Evolutionary conservation across 2,113 vertebrate species (phyloP).

Genomic region (Columbina picui): DNA sequence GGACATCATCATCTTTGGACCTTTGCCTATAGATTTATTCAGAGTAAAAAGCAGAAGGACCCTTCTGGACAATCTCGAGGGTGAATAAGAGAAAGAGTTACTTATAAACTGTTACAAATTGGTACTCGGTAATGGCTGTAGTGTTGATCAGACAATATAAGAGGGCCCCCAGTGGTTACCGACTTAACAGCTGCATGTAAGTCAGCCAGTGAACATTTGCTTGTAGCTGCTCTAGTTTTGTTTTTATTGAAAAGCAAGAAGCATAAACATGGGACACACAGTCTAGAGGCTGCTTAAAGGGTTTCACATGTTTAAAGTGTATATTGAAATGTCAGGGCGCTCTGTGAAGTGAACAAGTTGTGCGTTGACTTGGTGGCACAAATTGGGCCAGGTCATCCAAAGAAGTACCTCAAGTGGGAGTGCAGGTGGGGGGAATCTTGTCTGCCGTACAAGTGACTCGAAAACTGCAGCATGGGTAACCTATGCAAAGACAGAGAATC

Average conservation of each 20-base stretch:
- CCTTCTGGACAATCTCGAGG: slow-evolving; percentile 63
- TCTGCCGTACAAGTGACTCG: neutral
- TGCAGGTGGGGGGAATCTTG: neutral
- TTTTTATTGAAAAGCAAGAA: slow-evolving; percentile 73
- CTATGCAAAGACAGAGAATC: neutral
- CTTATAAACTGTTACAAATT: slow-evolving; percentile 76
- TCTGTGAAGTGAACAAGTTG: neutral
- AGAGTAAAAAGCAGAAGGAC: slow-evolving; percentile 58
- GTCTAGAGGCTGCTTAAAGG: slow-evolving; percentile 61
- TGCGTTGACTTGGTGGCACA: neutral
- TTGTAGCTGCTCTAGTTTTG: slow-evolving; percentile 70
- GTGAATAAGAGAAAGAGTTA: slow-evolving; percentile 64
- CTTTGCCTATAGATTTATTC: slow-evolving; percentile 71
- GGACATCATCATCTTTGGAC: slow-evolving; percentile 57
- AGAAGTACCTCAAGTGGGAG: neutral
- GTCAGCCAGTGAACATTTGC: slow-evolving; percentile 72
- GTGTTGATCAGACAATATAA: slow-evolving; percentile 73
- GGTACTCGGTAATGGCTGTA: slow-evolving; percentile 68
- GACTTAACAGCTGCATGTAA: slow-evolving; percentile 73
- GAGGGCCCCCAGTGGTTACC: slow-evolving; percentile 68
- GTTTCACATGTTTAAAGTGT: slow-evolving; percentile 62
- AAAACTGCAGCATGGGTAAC: neutral
- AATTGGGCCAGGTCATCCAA: neutral
- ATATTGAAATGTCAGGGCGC: slow-evolving; percentile 50
- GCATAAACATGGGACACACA: slow-evolving; percentile 65